Conservation (phyloP, 1,140 invertebrate genomes). For the Drosophila paulistorum region DNA sequence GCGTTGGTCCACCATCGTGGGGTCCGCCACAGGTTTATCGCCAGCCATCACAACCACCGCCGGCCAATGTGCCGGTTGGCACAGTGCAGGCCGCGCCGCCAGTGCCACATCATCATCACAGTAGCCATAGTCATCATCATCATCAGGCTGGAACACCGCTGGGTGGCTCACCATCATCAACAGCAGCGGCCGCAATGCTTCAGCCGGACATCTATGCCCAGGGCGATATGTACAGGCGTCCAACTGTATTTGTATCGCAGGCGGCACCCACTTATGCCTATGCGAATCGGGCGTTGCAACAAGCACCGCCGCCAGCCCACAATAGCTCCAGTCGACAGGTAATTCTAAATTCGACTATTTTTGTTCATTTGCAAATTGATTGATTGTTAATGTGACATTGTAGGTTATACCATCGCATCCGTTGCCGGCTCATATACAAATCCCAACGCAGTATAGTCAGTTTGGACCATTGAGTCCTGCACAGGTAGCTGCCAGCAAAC, state of each 20-base stretch:
- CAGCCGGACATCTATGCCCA: conserved; percentile 85
- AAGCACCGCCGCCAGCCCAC: conserved; percentile 92
- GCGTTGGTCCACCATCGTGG: conserved; percentile 76
- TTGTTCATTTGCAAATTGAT: not conserved
- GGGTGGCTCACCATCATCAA: conserved; percentile 75
- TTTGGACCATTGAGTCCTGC: conserved; percentile 89
- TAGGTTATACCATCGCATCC: conserved; percentile 87
- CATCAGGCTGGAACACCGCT: conserved; percentile 81
- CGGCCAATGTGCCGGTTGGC: conserved; percentile 31
- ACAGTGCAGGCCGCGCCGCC: conserved; percentile 31
- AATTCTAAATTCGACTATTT: conserved; percentile 28
- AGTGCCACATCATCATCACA: conserved; percentile 54
- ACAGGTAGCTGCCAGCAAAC: conserved; percentile 85
- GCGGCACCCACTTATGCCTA: conserved; percentile 77
- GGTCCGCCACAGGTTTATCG: conserved; percentile 75
- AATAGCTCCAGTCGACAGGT: conserved; percentile 92
- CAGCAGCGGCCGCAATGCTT: conserved; percentile 82
- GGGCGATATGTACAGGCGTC: conserved; percentile 85
- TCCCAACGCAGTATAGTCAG: conserved; percentile 87
- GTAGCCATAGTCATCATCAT: conserved; percentile 55
- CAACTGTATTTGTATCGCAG: conserved; percentile 86
- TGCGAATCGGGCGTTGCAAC: conserved; percentile 88
- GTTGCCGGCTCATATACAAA: conserved; percentile 93
- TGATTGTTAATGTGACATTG: not conserved
- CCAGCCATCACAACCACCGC: conserved; percentile 67